Evolutionary conservation across 2,888 invertebrate species (phyloP).

Genomic region (Cephus nigrinus): DNA sequence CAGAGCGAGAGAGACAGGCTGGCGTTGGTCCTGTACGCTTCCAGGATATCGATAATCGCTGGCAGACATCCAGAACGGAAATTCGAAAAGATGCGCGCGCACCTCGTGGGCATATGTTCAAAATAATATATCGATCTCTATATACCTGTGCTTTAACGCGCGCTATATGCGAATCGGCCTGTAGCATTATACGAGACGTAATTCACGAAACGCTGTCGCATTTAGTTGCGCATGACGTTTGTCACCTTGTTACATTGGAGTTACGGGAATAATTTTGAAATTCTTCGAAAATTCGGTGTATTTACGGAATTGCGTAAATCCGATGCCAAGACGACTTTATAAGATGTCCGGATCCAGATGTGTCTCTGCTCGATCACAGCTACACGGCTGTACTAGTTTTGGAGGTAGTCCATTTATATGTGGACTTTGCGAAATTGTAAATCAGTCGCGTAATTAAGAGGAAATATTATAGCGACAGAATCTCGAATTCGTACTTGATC

Average conservation of each 20-base stretch:
- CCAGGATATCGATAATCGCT: not conserved
- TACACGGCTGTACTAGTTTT: not conserved
- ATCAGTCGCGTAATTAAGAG: not conserved
- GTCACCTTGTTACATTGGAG: not conserved
- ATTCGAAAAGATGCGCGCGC: not conserved
- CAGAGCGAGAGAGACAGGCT: not conserved
- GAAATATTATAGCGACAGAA: not conserved
- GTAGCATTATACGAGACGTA: not conserved
- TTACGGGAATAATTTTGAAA: not conserved
- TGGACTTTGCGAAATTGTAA: not conserved
- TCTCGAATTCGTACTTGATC: not conserved
- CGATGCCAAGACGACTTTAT: not conserved
- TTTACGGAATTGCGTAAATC: not conserved
- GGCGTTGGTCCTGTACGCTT: not conserved
- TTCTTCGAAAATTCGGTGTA: not conserved
- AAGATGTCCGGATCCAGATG: not conserved
- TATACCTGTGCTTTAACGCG: not conserved
- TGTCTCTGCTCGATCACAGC: not conserved
- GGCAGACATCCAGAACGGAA: not conserved
- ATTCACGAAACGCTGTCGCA: not conserved
- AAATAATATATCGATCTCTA: not conserved
- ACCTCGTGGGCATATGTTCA: not conserved
- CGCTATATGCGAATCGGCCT: not conserved
- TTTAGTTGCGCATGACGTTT: not conserved
- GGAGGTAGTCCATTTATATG: not conserved